Conservation (phyloP, 2,888 invertebrate species). For the Torymus texanus region DNA sequence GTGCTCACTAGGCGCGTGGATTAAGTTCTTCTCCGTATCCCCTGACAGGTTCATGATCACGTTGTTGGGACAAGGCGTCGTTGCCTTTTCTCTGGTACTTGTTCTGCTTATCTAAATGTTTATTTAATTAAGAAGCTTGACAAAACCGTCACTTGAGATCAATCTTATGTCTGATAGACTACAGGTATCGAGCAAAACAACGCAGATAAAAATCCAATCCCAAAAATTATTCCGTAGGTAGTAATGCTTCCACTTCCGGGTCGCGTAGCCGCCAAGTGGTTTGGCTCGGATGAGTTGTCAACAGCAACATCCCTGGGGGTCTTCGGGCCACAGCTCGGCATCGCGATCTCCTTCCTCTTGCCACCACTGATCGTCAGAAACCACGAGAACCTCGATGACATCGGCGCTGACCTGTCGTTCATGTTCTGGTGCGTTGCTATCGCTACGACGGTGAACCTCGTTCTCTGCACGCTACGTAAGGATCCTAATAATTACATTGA, state of each 20-base stretch:
- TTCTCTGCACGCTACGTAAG: constrained; percentile 77
- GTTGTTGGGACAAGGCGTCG: constrained; percentile 79
- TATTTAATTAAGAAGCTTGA: neutral
- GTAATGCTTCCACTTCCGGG: constrained; percentile 83
- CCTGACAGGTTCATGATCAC: constrained; percentile 80
- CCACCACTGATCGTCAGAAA: constrained; percentile 79
- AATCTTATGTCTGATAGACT: no score
- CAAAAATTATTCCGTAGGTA: constrained; percentile 73
- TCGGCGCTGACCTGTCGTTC: constrained; percentile 73
- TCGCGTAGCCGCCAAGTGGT: constrained; percentile 83
- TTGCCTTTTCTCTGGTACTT: constrained; percentile 68
- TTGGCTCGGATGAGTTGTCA: constrained; percentile 79
- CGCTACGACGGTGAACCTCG: constrained; percentile 78
- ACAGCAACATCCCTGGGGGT: constrained; percentile 85
- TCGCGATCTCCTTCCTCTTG: constrained; percentile 83
- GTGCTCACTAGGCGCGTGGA: constrained; percentile 80
- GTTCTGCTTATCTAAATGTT: no score
- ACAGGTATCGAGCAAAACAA: no score
- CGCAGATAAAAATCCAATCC: neutral
- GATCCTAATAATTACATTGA: no score
- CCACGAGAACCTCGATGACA: constrained; percentile 73
- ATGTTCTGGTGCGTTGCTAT: constrained; percentile 69
- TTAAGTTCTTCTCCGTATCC: constrained; percentile 79
- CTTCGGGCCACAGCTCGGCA: constrained; percentile 85
- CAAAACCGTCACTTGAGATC: no score